Evolutionary conservation across 2,888 invertebrate genomes (phyloP), one percentile per base, ranked within the genome.

Genomic region (Zaprionus lineosus): DNA sequence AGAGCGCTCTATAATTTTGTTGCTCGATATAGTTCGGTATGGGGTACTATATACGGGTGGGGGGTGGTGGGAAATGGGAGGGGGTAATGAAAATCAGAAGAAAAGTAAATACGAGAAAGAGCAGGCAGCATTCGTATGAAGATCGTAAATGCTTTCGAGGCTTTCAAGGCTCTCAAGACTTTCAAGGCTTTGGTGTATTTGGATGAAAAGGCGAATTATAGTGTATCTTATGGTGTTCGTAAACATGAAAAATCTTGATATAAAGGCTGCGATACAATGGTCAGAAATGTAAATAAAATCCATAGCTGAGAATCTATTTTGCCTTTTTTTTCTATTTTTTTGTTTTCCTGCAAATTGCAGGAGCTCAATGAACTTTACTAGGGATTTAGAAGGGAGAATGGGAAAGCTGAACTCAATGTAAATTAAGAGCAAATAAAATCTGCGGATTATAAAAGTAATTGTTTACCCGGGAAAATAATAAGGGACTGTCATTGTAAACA

Each of bases 11-110:
- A 65, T 66, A 65, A 71, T 69, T 69, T 71, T 51, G 55, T 40
- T 43, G 55, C 68, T 69, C 70, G 68, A 69, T 63, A 68, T n/a
- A n/a, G n/a, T 68, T 68, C 34, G 69, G 39, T 48, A 50, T 36
- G 18, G n/a, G n/a, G n/a, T n/a, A n/a, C n/a, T n/a, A n/a, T n/a
- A n/a, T 26, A 40, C 40, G 40, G 11, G 24, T 4, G n/a, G 2
- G 8, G 24, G n/a, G 24, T 24, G 48, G 14, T 70, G 69, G 69
- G 60, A 71, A 71, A 41, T 48, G 55, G 65, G 44, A 68, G 57
- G 62, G 53, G 62, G 53, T 53, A 66, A 68, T 61, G 62, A 67
- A 56, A 56, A 6, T 16, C 18, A 15, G 7, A 37, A 31, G 26
- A 40, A 60, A 46, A 41, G 46, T 53, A 55, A 67, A 60, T 53